Conservation (phyloP, 1,140 invertebrate genomes). For the Zaprionus kolodkinae region DNA sequence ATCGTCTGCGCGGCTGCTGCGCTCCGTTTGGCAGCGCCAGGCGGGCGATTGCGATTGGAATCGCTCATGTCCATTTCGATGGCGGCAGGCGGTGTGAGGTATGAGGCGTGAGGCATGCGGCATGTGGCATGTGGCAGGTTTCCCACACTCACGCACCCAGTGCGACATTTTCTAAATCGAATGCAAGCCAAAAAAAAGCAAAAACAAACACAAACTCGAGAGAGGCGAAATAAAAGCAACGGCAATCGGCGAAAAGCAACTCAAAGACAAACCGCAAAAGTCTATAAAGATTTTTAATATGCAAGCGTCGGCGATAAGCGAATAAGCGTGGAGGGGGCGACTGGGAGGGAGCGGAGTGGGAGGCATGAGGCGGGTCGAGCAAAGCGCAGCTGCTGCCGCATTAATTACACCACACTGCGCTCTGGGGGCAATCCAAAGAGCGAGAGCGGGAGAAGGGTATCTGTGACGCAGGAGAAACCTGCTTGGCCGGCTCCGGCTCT, state of each 20-base stretch:
- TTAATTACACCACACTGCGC: slow-evolving; percentile 72
- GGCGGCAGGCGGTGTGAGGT: not conserved
- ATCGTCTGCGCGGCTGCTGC: slow-evolving; percentile 73
- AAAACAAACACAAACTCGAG: not conserved
- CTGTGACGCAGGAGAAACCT: slow-evolving; percentile 48
- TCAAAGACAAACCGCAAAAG: slow-evolving; percentile 81
- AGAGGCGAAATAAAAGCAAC: slow-evolving; percentile 11
- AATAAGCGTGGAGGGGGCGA: slow-evolving; percentile 7
- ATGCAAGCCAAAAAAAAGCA: slow-evolving; percentile 66
- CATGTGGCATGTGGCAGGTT: slow-evolving; percentile 32
- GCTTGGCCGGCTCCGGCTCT: slow-evolving; percentile 53
- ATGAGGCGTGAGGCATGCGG: not conserved
- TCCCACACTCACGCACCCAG: slow-evolving; percentile 76
- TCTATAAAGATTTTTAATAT: slow-evolving; percentile 82
- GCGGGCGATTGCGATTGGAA: slow-evolving; percentile 66
- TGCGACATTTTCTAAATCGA: slow-evolving; percentile 60
- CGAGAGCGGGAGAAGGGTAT: not conserved
- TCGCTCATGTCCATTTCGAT: slow-evolving; percentile 36
- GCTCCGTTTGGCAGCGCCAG: slow-evolving; percentile 76
- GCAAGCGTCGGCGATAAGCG: slow-evolving; percentile 65
- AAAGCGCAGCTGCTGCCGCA: slow-evolving; percentile 80
- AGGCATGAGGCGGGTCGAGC: slow-evolving; percentile 24
- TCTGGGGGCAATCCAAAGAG: slow-evolving; percentile 19
- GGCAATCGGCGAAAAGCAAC: slow-evolving; percentile 42
- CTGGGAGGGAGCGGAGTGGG: not conserved